Conservation (phyloP, 2,888 invertebrate genomes). For the Tenodera sinensis region DNA sequence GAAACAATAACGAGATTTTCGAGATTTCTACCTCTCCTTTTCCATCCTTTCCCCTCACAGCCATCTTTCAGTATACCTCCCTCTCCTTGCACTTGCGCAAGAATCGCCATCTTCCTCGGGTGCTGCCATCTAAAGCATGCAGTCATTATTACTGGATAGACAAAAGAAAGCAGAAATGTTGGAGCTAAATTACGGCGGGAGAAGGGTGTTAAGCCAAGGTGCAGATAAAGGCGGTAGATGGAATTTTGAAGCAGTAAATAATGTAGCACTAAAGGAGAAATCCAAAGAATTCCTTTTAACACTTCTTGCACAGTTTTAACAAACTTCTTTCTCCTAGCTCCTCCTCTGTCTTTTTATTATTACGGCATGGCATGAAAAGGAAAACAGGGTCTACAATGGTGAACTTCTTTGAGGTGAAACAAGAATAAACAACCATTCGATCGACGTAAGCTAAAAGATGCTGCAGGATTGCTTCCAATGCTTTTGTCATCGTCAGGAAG, state of each 20-base stretch:
- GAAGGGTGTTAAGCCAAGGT: not conserved
- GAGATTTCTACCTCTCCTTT: constrained; percentile 3
- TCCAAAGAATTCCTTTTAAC: not conserved
- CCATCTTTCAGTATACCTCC: constrained; percentile 3
- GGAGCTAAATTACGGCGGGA: constrained; percentile 1
- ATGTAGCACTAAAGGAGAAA: not conserved
- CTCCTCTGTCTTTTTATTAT: not conserved
- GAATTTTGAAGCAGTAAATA: not conserved
- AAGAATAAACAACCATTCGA: not conserved
- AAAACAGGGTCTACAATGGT: not conserved
- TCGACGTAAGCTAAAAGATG: not conserved
- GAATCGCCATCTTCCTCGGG: not conserved
- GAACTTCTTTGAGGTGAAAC: not conserved
- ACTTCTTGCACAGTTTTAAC: not conserved
- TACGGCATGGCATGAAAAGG: not conserved
- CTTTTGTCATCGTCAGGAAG: no score
- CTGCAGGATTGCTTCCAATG: no score
- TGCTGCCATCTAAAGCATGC: constrained; percentile 8
- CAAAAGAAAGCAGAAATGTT: constrained; percentile 7
- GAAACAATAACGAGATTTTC: constrained; percentile 19
- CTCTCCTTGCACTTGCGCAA: not conserved
- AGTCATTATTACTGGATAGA: constrained; percentile 12
- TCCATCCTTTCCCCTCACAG: not conserved
- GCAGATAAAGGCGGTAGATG: not conserved
- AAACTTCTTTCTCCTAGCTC: not conserved